Conservation (phyloP, 2,113 vertebrate species). For the Tamias sibiricus region DNA sequence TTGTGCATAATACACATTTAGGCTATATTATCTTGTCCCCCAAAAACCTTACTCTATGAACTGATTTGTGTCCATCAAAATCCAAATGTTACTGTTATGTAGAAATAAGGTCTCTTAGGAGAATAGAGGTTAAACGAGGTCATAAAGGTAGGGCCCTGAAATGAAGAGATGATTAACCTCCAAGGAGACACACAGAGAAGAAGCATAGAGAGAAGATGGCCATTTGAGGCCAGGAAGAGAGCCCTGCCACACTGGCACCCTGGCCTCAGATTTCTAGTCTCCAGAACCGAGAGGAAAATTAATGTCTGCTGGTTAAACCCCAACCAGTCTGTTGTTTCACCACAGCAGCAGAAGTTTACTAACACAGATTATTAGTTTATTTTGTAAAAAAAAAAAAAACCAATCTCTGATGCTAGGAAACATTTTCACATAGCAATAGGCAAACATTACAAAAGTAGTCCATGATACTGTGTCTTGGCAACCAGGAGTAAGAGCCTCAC, state of each 20-base stretch:
- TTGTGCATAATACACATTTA: not conserved
- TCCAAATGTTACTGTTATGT: not conserved
- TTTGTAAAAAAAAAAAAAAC: not conserved
- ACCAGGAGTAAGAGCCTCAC: not conserved
- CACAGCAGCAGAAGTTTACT: not conserved
- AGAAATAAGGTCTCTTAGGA: not conserved
- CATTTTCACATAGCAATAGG: not conserved
- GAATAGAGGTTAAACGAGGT: not conserved
- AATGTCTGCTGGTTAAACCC: not conserved
- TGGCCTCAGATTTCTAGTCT: not conserved
- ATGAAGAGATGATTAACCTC: not conserved
- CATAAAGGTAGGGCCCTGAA: not conserved
- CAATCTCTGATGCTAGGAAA: not conserved
- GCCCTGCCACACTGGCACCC: accelerated
- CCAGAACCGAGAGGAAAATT: not conserved
- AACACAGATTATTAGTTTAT: not conserved
- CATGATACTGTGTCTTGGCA: not conserved
- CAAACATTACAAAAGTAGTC: not conserved
- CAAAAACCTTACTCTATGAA: not conserved
- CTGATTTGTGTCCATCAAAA: not conserved
- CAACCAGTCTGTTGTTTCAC: not conserved
- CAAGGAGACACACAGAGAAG: not conserved
- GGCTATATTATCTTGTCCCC: not conserved
- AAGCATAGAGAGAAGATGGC: not conserved
- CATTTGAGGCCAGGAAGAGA: not conserved